phyloP scores from a whole-genome alignment of 2,888 invertebrate species.

The Dione vanillae region DNA sequence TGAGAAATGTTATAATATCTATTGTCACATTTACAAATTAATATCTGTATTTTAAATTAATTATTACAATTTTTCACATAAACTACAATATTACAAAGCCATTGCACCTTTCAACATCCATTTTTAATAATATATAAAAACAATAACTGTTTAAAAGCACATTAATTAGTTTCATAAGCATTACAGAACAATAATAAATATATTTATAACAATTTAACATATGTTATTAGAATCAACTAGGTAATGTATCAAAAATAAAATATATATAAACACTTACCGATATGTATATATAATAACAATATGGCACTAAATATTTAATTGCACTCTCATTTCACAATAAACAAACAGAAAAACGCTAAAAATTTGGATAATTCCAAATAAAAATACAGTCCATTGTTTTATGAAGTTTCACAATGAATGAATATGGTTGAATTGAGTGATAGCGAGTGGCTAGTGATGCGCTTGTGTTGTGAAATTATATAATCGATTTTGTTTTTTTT shows the following conservation, averaged over 20 bases:
- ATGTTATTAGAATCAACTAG: not conserved
- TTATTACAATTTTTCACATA: too few species aligned
- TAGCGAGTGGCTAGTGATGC: slow-evolving; percentile 11
- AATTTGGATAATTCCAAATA: slow-evolving; percentile 44
- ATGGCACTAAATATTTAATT: slow-evolving; percentile 34
- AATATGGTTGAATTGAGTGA: slow-evolving; percentile 27
- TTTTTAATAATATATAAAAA: not conserved
- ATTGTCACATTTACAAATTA: too few species aligned
- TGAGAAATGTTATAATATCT: too few species aligned
- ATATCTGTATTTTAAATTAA: too few species aligned
- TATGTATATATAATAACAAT: slow-evolving; percentile 22
- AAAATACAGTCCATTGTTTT: slow-evolving; percentile 41
- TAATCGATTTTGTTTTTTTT: not conserved
- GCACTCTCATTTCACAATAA: slow-evolving; percentile 47
- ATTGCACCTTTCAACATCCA: too few species aligned
- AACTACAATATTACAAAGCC: too few species aligned
- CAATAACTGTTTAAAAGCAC: not conserved
- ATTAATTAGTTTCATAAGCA: not conserved
- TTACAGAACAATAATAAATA: not conserved
- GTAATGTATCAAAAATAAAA: slow-evolving; percentile 9
- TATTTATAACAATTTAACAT: slow-evolving; percentile 12
- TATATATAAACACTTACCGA: slow-evolving; percentile 23
- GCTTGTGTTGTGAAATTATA: not conserved
- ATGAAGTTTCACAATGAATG: slow-evolving; percentile 42
- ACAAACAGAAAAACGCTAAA: slow-evolving; percentile 42